Base-by-base conservation (phyloP, 2,797 vertebrate genomes). In the Megalops cyprinoides region DNA sequence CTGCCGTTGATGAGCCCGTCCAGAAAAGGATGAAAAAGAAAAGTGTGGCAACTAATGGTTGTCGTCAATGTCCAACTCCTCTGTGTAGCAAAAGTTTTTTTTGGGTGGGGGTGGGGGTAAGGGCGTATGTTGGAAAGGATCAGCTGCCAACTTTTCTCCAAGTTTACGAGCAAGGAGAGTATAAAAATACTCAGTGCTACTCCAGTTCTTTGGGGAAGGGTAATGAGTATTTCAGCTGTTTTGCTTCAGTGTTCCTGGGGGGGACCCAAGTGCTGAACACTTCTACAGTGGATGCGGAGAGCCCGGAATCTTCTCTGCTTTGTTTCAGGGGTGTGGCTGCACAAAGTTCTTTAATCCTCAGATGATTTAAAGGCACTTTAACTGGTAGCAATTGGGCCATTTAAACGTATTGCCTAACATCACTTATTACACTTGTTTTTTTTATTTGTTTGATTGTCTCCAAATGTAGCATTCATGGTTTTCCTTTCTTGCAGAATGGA, bases 151-250 rank as follows among this genome's bases (percentile, higher is more conserved):
- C 23, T 75, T 51, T 71, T 78, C 39, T 49, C 81, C 46, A 48
- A 46, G 74, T 86, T 87, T 83, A 86, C 76, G 78, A 84, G 77
- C 62, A 81, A 69, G 65, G 80, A 42, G 79, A 82, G 78, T 78
- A 76, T 71, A 76, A 79, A 79, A 71, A 76, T 79, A 84, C 74
- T 77, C 79, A 62, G 65, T 58, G 56, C 84, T 87, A 80, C 79
- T 86, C 77, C 25, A 76, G 77, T 53, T 48, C 74, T 12, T 55
- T 62, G 65, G 78, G 79, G 84, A 77, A 65, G 58, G 15, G 42
- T 83, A 85, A 85, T 82, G 86, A 86, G 79, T 84, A 81, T 85
- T 81, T 83, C 88, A 87, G 86, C 87, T 88, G 84, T 23, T 62
- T 58, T 44, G 25, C 53, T n/a, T n/a, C 28, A 39, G 39, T 31